These are phyloP conservation scores for Drosophila murphyi DNA, from an alignment of 1,140 invertebrate genomes.

Conservation along the genomic window DNA sequence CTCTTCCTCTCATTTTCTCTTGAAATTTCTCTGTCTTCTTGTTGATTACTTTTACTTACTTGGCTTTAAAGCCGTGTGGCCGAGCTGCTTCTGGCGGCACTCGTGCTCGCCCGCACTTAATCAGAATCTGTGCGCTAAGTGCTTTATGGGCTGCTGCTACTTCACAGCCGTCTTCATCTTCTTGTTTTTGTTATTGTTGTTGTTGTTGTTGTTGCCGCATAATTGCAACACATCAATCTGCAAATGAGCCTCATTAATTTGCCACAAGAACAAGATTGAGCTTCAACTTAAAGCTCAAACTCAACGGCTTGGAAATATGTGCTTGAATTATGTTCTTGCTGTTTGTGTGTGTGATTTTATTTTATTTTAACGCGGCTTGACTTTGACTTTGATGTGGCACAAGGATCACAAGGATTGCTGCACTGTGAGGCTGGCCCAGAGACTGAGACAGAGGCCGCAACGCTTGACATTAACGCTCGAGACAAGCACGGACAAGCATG, in stretches of 20 bases:
- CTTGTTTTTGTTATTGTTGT: constrained; percentile 33
- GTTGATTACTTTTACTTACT: constrained; percentile 59
- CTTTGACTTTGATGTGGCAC: constrained; percentile 54
- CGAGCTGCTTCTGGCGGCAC: not conserved
- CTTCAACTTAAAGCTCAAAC: constrained; percentile 24
- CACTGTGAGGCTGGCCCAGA: not conserved
- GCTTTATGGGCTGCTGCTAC: constrained; percentile 50
- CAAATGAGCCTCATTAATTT: constrained; percentile 78
- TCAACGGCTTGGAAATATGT: constrained; percentile 21
- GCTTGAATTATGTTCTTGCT: constrained; percentile 7
- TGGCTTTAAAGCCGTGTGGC: constrained; percentile 34
- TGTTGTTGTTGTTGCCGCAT: constrained; percentile 55
- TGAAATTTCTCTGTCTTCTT: not conserved
- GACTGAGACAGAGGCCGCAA: constrained; percentile 19
- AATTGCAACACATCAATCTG: constrained; percentile 81
- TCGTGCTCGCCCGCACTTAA: constrained; percentile 59
- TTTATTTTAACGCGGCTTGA: constrained; percentile 27
- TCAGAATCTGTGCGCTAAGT: constrained; percentile 80
- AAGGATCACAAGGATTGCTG: constrained; percentile 39
- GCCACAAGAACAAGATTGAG: constrained; percentile 51
- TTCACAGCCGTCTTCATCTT: constrained; percentile 14
- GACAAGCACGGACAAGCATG: constrained; percentile 1
- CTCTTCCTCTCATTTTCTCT: constrained; percentile 9
- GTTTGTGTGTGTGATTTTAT: not conserved
- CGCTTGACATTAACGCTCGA: constrained; percentile 42